Evolutionary conservation across 2,113 vertebrate genomes (phyloP).

Genomic region (Xenopus laevis): DNA sequence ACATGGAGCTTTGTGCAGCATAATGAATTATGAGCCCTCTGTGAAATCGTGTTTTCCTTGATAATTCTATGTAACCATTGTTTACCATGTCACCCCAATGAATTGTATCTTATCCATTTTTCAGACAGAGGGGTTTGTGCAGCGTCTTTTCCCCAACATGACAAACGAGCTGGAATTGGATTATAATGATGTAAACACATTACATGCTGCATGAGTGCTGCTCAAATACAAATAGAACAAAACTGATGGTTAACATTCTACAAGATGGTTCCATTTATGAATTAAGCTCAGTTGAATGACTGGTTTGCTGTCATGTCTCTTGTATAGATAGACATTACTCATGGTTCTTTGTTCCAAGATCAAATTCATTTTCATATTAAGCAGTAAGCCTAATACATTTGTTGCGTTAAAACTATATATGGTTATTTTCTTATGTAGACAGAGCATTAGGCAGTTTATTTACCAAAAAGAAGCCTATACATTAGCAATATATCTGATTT

Average conservation of each 20-base stretch:
- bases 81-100: neutral
- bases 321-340: too few relatives aligned
- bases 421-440: too few relatives aligned
- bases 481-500: too few relatives aligned
- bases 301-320: too few relatives aligned
- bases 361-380: too few relatives aligned
- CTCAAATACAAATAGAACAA: too few relatives aligned
- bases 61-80: neutral
- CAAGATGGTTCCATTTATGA: neutral
- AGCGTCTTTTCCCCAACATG: neutral
- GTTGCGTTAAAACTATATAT: too few relatives aligned
- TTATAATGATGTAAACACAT: constrained; percentile 1
- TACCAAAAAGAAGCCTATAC: too few relatives aligned
- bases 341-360: too few relatives aligned
- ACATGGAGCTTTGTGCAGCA: neutral
- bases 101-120: neutral
- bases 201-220: neutral
- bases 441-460: too few relatives aligned
- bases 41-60: neutral
- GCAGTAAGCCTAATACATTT: too few relatives aligned
- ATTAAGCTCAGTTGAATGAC: too few relatives aligned
- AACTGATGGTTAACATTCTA: neutral
- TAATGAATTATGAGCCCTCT: neutral
- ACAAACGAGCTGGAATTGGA: neutral
- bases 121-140: neutral